Evolutionary conservation across 2,888 invertebrate species (phyloP), one percentile per base, ranked within the genome.

Genomic region (Cantharis rufa): DNA sequence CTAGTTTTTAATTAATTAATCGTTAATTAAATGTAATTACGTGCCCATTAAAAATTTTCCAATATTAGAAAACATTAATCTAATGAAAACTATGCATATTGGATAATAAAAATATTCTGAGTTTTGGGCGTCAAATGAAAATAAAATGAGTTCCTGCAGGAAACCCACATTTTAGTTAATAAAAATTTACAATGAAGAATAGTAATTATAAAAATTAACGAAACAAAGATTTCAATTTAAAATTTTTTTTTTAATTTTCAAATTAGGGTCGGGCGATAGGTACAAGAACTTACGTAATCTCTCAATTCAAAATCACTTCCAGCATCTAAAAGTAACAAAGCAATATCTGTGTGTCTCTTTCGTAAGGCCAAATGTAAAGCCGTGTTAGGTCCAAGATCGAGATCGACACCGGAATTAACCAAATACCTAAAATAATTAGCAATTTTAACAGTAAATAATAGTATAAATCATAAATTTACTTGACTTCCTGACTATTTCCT

Each of bases 341-440:
- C 92, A 75, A 92, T 90, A 72, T 89, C 86, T 62, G 88, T 86
- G 82, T 92, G 90, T 77, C 89, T 89, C 80, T 91, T 88, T 62
- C 89, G 87, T 75, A 93, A 88, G 10, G 93, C 91, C 82, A 92
- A 86, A 83, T 93, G 92, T 32, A 93, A 86, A 0, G 93, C 91
- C 15, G 92, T 87, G 79, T 88, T 88, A 0, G 88, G 87, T n/a
- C 89, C 88, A 68, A 81, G 79, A 79, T 88, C 88, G 16, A 88
- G 79, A 77, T 88, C 88, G 3, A 83, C 84, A 10, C 87, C 89
- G 77, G 85, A 86, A 78, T 88, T 86, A 48, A 88, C 83, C 74
- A 88, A 84, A 81, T 85, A 86, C 79, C 87, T 88, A 66, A 24
- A 61, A 62, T 24, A 61, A 62, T 24, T n/a, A 62, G 13, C 13